Conservation (phyloP, 2,113 vertebrate genomes). For the Calcarius ornatus region DNA sequence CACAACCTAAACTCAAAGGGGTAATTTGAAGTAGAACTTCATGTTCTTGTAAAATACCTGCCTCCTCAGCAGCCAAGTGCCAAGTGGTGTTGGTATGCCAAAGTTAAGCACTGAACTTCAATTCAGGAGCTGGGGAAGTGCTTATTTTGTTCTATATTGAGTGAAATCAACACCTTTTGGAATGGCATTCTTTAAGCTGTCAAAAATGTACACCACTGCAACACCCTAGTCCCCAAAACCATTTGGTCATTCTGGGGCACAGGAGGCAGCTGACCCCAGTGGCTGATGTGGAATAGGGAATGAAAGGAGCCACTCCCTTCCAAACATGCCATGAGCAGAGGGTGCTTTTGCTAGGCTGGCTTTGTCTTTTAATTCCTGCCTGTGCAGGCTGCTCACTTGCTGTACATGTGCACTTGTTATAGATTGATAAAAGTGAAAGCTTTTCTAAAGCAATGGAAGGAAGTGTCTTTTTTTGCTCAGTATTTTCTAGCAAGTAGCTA, state of each 20-base stretch:
- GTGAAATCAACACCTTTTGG: not conserved
- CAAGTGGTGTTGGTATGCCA: not conserved
- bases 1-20: not conserved
- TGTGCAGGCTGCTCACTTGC: not conserved
- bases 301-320: not conserved
- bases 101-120: not conserved
- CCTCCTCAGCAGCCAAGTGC: not conserved
- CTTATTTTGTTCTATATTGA: not conserved
- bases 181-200: not conserved
- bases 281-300: not conserved
- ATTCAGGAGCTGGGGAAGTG: not conserved
- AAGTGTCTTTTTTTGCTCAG: not conserved
- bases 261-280: not conserved
- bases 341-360: not conserved
- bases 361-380: not conserved
- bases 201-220: not conserved
- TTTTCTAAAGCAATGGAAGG: not conserved
- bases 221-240: accelerated
- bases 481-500: not conserved
- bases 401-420: not conserved
- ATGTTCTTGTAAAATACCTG: not conserved
- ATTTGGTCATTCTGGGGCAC: not conserved
- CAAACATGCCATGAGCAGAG: not conserved
- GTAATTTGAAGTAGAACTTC: not conserved
- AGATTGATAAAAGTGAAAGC: not conserved